phyloP scores from a whole-genome alignment of 2,797 vertebrate species.

The Cuniculus paca region DNA sequence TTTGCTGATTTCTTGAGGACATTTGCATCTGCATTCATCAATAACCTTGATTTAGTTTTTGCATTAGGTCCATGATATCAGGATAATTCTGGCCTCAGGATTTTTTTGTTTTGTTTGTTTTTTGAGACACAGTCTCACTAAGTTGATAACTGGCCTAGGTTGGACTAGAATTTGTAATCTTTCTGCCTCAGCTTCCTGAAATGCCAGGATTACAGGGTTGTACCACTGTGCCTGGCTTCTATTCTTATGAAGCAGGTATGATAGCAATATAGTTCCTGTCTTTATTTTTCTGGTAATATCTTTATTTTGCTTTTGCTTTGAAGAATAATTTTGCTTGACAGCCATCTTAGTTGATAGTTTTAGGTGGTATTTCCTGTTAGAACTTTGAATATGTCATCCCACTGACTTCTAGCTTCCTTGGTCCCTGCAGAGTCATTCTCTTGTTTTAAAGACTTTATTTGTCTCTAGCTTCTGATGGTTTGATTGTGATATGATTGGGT shows the following conservation, averaged over 20 bases:
- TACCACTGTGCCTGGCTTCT: background rate
- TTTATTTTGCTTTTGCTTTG: background rate
- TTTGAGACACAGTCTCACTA: background rate
- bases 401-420: background rate
- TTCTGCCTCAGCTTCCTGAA: background rate
- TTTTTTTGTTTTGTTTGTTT: background rate
- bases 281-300: constrained; percentile 21
- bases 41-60: background rate
- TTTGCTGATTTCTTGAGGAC: background rate
- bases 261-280: background rate
- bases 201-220: background rate
- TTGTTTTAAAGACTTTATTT: constrained; percentile 32
- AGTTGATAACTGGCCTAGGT: background rate
- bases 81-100: background rate
- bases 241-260: background rate
- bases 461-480: constrained; percentile 16
- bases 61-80: background rate
- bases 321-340: constrained; percentile 10
- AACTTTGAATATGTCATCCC: background rate
- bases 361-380: background rate
- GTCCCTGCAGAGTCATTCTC: background rate
- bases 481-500: background rate
- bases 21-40: background rate
- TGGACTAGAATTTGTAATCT: background rate
- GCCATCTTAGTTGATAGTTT: background rate